These are phyloP conservation scores for Sebastes goodei DNA, from an alignment of 2,797 vertebrate species.

Conservation along the genomic window DNA sequence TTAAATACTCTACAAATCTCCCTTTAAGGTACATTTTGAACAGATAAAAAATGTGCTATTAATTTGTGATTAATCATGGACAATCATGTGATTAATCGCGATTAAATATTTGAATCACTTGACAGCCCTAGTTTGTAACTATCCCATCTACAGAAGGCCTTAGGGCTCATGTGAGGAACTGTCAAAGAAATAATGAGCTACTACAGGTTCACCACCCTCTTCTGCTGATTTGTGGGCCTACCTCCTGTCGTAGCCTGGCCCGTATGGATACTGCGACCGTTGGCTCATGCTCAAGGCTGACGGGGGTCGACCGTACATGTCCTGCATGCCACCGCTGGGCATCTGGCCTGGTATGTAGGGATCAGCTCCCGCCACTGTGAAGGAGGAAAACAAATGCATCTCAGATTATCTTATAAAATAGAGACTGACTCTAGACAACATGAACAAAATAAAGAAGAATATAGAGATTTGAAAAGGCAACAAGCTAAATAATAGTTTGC, in stretches of 20 bases:
- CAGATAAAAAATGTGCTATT: too few relatives aligned
- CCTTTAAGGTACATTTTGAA: too few relatives aligned
- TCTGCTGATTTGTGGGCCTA: slow-evolving; percentile 64
- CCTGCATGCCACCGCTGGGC: slow-evolving; percentile 91
- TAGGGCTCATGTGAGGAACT: not conserved
- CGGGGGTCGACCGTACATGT: slow-evolving; percentile 91
- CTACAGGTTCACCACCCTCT: not conserved
- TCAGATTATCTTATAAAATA: not conserved
- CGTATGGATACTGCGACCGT: slow-evolving; percentile 94
- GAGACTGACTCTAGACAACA: not conserved
- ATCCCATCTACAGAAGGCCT: too few relatives aligned
- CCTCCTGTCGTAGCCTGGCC: slow-evolving; percentile 93
- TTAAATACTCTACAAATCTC: too few relatives aligned
- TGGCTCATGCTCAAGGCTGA: slow-evolving; percentile 91
- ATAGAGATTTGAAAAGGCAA: not conserved
- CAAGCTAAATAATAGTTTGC: not conserved
- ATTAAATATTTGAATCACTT: too few relatives aligned
- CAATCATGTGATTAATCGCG: too few relatives aligned
- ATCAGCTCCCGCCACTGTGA: slow-evolving; percentile 91
- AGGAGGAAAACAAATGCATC: not conserved
- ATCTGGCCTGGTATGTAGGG: slow-evolving; percentile 94
- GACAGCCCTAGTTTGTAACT: not conserved
- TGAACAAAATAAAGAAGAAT: not conserved
- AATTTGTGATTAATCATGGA: too few relatives aligned
- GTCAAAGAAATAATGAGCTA: not conserved